These are phyloP conservation scores for Coptodon bakossiorum DNA, from an alignment of 2,113 vertebrate species.

Conservation along the genomic window DNA sequence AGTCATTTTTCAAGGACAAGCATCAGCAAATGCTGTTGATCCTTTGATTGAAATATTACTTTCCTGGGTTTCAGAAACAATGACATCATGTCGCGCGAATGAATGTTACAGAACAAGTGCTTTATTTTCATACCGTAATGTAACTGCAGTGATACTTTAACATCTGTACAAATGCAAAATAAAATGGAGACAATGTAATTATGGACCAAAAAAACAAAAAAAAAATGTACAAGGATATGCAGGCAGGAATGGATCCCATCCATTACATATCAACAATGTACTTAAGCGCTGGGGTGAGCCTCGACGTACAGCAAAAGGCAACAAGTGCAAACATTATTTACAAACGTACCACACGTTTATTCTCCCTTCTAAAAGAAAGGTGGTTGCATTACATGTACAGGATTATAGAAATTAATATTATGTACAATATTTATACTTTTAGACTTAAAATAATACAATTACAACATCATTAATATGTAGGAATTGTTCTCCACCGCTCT, in stretches of 20 bases:
- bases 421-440: conserved; percentile 79
- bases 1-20: conserved; percentile 28
- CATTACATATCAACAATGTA: conserved; percentile 80
- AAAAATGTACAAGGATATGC: conserved; percentile 89
- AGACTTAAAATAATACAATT: conserved; percentile 71
- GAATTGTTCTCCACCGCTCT: conserved; percentile 44
- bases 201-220: conserved; percentile 84
- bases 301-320: conserved; percentile 79
- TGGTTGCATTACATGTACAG: conserved; percentile 86
- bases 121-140: conserved; percentile 94
- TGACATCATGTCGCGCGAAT: not conserved
- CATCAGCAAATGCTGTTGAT: not conserved
- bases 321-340: conserved; percentile 95
- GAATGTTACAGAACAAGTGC: conserved; percentile 81
- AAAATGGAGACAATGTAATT: conserved; percentile 80
- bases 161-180: conserved; percentile 99
- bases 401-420: conserved; percentile 75
- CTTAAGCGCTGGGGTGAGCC: conserved; percentile 82
- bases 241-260: conserved; percentile 77
- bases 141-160: conserved; percentile 92
- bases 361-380: conserved; percentile 91
- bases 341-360: conserved; percentile 84
- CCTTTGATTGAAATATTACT: not conserved
- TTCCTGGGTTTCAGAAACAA: not conserved
- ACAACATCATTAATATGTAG: conserved; percentile 59